These are phyloP conservation scores for Tribolium freemani DNA, from an alignment of 2,888 invertebrate species.

Conservation along the genomic window DNA sequence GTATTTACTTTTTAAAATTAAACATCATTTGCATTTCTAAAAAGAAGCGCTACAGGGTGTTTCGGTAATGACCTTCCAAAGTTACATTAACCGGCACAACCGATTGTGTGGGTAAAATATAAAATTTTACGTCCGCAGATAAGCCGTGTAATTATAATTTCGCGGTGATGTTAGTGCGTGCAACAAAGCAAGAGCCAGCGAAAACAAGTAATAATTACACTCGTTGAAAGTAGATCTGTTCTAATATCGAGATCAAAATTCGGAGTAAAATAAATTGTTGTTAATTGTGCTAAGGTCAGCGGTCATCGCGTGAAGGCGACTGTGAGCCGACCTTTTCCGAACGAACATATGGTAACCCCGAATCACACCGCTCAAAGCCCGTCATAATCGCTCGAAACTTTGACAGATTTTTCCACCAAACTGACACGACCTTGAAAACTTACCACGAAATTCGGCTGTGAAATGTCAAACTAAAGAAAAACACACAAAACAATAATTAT, in stretches of 20 bases:
- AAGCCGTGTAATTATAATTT: background rate
- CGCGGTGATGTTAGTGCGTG: background rate
- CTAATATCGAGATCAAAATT: background rate
- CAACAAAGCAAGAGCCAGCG: background rate
- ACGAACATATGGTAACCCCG: conserved; percentile 41
- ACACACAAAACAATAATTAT: conserved; percentile 56
- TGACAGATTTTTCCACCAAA: conserved; percentile 39
- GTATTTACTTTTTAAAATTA: background rate
- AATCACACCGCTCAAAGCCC: conserved; percentile 37
- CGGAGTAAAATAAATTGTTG: conserved; percentile 3
- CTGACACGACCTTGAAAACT: conserved; percentile 49
- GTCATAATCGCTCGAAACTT: conserved; percentile 26
- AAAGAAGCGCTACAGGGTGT: too few relatives aligned
- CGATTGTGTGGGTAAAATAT: background rate
- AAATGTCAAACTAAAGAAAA: conserved; percentile 61
- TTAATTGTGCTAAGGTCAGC: conserved; percentile 50
- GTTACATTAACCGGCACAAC: background rate
- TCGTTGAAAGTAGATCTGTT: background rate
- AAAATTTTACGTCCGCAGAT: background rate
- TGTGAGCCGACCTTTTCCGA: conserved; percentile 37
- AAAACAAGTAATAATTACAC: background rate
- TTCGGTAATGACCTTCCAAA: background rate
- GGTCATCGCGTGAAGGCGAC: conserved; percentile 30
- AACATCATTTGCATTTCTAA: too few relatives aligned
- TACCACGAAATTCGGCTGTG: conserved; percentile 54